Evolutionary conservation across 2,888 invertebrate genomes (phyloP).

Genomic region (Thymelicus sylvestris): DNA sequence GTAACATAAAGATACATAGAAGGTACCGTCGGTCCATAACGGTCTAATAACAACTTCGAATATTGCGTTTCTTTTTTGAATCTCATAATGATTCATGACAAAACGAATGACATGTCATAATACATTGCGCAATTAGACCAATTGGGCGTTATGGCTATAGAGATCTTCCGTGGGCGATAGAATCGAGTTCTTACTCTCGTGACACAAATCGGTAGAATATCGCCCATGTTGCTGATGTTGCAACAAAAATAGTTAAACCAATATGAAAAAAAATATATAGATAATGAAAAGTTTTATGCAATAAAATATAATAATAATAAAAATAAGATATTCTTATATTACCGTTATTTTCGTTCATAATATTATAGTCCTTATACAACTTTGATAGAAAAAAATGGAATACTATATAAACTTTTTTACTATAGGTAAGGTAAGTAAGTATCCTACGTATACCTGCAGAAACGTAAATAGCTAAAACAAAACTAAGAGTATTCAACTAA

Average conservation of each 20-base stretch:
- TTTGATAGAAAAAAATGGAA: background rate
- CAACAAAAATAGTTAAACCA: background rate
- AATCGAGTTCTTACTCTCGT: slow-evolving; percentile 24
- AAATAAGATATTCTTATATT: too few species aligned
- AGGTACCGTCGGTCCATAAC: background rate
- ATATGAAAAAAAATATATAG: too few species aligned
- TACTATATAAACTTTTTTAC: background rate
- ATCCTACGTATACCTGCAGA: too few species aligned
- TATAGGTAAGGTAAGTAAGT: too few species aligned
- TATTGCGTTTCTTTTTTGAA: background rate
- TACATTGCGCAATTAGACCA: slow-evolving; percentile 39
- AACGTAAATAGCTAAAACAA: too few species aligned
- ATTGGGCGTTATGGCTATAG: slow-evolving; percentile 30
- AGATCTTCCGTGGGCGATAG: slow-evolving; percentile 40
- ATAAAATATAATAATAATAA: too few species aligned
- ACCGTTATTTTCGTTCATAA: too few species aligned
- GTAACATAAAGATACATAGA: background rate
- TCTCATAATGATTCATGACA: slow-evolving; percentile 5
- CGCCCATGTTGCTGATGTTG: background rate
- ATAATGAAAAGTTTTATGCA: too few species aligned
- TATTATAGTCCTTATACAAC: background rate
- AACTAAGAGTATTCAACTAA: background rate
- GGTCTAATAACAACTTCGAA: background rate
- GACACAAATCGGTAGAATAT: slow-evolving; percentile 1
- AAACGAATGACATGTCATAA: slow-evolving; percentile 18